Evolutionary conservation across 23 tunicate species (phyloP), one percentile per base, ranked within the genome.

Genomic region (Botrylloides violaceus): DNA sequence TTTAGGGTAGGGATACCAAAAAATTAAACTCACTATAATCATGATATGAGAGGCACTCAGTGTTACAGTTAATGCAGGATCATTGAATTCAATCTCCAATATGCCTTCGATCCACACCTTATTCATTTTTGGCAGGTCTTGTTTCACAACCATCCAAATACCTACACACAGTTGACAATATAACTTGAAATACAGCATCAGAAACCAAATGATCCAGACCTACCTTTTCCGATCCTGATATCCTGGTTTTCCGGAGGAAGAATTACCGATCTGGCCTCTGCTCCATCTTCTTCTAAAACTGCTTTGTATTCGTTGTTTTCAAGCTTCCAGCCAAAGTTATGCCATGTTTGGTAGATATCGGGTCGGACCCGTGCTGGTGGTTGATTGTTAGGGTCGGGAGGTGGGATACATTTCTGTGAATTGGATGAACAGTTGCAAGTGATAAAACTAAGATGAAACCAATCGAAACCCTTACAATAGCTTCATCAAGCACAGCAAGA

Each of bases 291-390:
- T 34, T 9, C 1, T 43, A 34, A 26, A 36, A 56, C 26, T 9
- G 12, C 53, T 21, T n/a, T 28, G 2, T 36, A 68, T 43, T 68
- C 58, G 6, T 56, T 56, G n/a, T 68, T 43, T 43, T 43, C 53
- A 5, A 25, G 20, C n/a, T 38, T 68, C 74, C 74, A 68, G 18
- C 19, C 59, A 20, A 19, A 12, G 25, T 20, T 29, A 39, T 68
- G 49, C 74, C 74, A 68, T 12, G 25, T 34, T 35, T 19, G 28
- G 37, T 34, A 34, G 15, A 19, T 32, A 48, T 19, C 74, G 5
- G 81, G 81, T 48, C 81, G 64, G 29, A 30, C 81, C n/a, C 81
- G 71, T 28, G 81, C 81, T 25, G 70, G 81, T 2, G 65, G 38
- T 25, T 2, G 33, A 30, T 7, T 19, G n/a, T 61, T 61, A 4